Evolutionary conservation across 2,888 invertebrate genomes (phyloP).

Genomic region (Macrophya annulata): DNA sequence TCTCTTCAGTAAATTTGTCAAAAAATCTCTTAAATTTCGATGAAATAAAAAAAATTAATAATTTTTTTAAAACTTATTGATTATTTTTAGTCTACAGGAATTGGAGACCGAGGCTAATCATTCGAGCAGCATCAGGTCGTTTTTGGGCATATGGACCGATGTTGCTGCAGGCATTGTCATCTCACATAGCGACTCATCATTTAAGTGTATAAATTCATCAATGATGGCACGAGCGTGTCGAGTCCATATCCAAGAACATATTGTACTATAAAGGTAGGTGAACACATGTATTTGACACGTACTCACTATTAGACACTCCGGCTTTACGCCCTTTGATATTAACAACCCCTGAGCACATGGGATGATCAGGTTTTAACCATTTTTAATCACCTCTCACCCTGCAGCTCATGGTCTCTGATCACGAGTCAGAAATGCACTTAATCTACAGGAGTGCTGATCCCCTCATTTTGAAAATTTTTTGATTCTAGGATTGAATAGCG

Average conservation of each 20-base stretch:
- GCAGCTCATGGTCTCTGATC: neutral
- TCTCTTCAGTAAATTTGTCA: neutral
- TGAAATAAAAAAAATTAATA: neutral
- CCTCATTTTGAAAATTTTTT: neutral
- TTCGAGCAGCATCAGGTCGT: constrained; percentile 71
- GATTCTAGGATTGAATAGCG: neutral
- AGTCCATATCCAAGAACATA: constrained; percentile 67
- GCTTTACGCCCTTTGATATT: constrained; percentile 34
- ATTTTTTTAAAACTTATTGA: neutral
- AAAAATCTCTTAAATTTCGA: neutral
- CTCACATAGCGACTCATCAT: constrained; percentile 8
- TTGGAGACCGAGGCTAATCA: constrained; percentile 68
- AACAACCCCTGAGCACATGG: neutral
- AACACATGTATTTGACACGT: neutral
- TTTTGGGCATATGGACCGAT: constrained; percentile 68
- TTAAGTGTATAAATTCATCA: constrained; percentile 1
- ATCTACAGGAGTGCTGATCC: neutral
- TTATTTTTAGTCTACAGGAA: neutral
- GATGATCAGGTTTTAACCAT: constrained; percentile 23
- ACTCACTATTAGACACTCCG: neutral
- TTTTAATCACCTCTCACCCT: constrained; percentile 17
- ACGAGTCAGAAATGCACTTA: neutral
- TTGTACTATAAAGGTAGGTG: constrained; percentile 59
- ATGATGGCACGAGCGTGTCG: constrained; percentile 64
- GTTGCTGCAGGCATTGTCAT: constrained; percentile 16